phyloP scores from a whole-genome alignment of 2,797 vertebrate genomes.

The Syndactyla subalaris region DNA sequence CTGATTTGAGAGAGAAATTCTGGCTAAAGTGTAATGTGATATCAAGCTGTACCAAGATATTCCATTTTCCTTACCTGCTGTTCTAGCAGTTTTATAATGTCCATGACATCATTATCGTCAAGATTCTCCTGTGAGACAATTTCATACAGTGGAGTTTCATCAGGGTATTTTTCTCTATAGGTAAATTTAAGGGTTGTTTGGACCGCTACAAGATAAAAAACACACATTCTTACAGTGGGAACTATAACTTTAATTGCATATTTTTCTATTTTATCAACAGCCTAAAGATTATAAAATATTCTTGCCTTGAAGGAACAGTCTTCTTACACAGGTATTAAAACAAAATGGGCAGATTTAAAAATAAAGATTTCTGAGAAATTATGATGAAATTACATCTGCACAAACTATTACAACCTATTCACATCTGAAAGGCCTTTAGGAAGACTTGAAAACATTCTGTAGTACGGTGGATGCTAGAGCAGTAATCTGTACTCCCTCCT shows the following conservation, averaged over 20 bases:
- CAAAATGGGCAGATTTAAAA: background rate
- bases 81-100: slow-evolving; percentile 86
- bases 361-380: background rate
- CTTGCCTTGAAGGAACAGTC: background rate
- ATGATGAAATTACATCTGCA: accelerated
- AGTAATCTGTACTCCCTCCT: background rate
- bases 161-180: slow-evolving; percentile 93
- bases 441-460: background rate
- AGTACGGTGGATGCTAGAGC: background rate
- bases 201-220: slow-evolving; percentile 79
- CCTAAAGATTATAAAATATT: background rate
- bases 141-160: slow-evolving; percentile 92
- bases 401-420: background rate
- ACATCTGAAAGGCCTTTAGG: background rate
- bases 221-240: background rate
- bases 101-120: slow-evolving; percentile 83
- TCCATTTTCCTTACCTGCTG: slow-evolving; percentile 84
- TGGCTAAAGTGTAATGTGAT: background rate
- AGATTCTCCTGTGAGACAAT: slow-evolving; percentile 92
- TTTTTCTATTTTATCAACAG: background rate
- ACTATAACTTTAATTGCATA: background rate
- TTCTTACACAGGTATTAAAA: background rate
- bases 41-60: background rate
- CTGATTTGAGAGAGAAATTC: background rate
- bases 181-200: slow-evolving; percentile 94